Percentiles rank a stretch among this genome's conserved stretches.
Evolutionary conservation across 2,113 vertebrate species (phyloP).

Genomic region (Bombycilla garrulus): DNA sequence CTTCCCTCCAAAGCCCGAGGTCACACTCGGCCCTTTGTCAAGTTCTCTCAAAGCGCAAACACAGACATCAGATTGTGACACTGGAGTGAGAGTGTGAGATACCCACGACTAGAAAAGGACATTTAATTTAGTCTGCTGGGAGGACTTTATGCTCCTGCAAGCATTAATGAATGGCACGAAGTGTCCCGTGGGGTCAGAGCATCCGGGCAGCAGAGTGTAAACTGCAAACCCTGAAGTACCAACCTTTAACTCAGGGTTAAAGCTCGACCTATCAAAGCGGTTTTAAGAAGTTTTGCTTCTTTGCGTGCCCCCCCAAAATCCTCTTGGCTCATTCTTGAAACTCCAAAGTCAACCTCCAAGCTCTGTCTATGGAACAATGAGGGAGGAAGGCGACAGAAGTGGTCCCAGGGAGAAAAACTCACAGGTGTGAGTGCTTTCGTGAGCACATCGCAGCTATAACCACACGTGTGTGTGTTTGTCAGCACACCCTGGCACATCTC

Average conservation of each 20-base stretch:
- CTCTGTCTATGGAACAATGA: not conserved
- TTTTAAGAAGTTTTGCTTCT: not conserved
- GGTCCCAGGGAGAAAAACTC: not conserved
- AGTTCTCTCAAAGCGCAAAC: not conserved
- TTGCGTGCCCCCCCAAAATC: rapidly evolving
- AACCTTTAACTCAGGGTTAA: not conserved
- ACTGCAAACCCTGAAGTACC: not conserved
- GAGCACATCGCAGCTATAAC: not conserved
- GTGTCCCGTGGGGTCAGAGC: not conserved
- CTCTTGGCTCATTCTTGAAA: not conserved
- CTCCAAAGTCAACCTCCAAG: not conserved
- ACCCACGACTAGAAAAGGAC: not conserved
- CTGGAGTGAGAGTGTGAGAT: not conserved
- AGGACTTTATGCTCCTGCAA: not conserved
- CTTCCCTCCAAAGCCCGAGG: rapidly evolving
- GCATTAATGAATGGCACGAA: not conserved
- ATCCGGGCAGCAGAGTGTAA: not conserved
- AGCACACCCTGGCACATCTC: not conserved
- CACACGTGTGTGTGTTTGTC: not conserved
- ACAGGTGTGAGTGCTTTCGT: rapidly evolving
- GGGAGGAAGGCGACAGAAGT: not conserved
- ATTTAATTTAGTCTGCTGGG: not conserved
- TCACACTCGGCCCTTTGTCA: not conserved
- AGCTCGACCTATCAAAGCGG: not conserved
- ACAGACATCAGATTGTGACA: not conserved